These are phyloP conservation scores for Ceratina australensis DNA, from an alignment of 1,140 invertebrate species.

Conservation along the genomic window DNA sequence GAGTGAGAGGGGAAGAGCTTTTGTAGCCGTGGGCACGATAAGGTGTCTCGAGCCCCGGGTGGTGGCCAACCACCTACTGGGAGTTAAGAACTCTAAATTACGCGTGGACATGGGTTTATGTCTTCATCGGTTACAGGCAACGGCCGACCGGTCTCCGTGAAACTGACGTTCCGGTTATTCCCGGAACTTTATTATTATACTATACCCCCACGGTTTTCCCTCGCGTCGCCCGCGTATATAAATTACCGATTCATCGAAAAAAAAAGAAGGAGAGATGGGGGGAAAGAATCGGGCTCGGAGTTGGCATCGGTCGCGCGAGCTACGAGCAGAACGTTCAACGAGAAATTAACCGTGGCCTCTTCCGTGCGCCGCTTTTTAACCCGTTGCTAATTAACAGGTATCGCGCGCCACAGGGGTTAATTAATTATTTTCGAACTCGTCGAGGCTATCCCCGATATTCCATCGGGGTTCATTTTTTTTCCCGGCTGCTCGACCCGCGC, in stretches of 20 bases:
- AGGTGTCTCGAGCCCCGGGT: constrained; percentile 75
- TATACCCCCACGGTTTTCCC: constrained; percentile 60
- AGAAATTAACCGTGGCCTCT: constrained; percentile 34
- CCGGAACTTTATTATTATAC: constrained; percentile 58
- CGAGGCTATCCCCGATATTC: too few species aligned
- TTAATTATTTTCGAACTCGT: constrained; percentile 37
- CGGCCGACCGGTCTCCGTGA: constrained; percentile 61
- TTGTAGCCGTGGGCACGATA: constrained; percentile 65
- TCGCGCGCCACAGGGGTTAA: constrained; percentile 35
- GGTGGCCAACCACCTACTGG: constrained; percentile 74
- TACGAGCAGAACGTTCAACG: constrained; percentile 18
- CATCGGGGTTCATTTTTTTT: background rate
- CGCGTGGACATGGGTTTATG: constrained; percentile 75
- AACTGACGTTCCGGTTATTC: constrained; percentile 59
- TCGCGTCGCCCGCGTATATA: constrained; percentile 30
- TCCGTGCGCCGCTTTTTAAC: constrained; percentile 30
- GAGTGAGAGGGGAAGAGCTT: constrained; percentile 19
- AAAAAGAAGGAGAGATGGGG: background rate
- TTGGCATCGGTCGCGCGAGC: constrained; percentile 6
- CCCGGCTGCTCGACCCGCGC: background rate
- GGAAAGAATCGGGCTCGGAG: background rate
- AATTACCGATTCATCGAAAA: constrained; percentile 10
- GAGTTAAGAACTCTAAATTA: constrained; percentile 77
- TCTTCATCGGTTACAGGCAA: constrained; percentile 75
- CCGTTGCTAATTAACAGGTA: constrained; percentile 42